Conservation (phyloP, 2,888 invertebrate species). For the Mesopsocus fuscifrons region DNA sequence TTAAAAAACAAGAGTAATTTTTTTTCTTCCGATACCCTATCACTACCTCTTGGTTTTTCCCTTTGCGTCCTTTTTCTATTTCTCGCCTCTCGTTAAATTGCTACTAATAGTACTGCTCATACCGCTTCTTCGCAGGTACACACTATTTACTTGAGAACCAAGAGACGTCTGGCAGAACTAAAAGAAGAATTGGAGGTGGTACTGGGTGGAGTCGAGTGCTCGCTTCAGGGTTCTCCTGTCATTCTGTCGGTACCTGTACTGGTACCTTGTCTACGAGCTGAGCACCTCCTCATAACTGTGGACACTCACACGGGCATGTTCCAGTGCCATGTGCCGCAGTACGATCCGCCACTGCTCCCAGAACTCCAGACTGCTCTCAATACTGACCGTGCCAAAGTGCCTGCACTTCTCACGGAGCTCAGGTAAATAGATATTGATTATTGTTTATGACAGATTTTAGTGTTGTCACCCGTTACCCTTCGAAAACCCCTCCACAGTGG, state of each 20-base stretch:
- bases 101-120: too few relatives aligned
- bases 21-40: too few relatives aligned
- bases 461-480: conserved; percentile 11
- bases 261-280: conserved; percentile 76
- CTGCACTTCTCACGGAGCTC: conserved; percentile 46
- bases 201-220: conserved; percentile 51
- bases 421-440: too few relatives aligned
- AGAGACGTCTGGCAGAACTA: conserved; percentile 63
- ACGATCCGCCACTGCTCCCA: conserved; percentile 59
- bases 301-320: conserved; percentile 87
- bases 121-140: conserved; percentile 42
- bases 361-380: conserved; percentile 69
- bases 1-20: too few relatives aligned
- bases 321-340: conserved; percentile 82
- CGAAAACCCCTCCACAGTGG: too few relatives aligned
- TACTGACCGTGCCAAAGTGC: conserved; percentile 45
- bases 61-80: too few relatives aligned
- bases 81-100: too few relatives aligned
- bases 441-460: neutral
- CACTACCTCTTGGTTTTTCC: too few relatives aligned
- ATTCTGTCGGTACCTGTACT: conserved; percentile 80
- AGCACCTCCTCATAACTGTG: conserved; percentile 79
- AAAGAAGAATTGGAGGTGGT: conserved; percentile 54
- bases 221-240: conserved; percentile 78
- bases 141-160: conserved; percentile 83